Conservation (phyloP, 1,140 invertebrate genomes). For the Theocolax elegans region DNA sequence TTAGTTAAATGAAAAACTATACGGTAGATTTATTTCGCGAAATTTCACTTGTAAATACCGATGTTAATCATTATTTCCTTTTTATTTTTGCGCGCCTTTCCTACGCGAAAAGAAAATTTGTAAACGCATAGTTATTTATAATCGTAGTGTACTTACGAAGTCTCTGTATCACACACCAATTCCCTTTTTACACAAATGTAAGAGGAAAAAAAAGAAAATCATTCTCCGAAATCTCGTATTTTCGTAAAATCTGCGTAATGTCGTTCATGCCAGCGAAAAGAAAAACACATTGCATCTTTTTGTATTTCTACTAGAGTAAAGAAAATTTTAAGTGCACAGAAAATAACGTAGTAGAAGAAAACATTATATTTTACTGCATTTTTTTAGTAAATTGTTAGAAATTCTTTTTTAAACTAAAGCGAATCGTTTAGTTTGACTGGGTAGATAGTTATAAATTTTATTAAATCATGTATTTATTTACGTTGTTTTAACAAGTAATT, state of each 20-base stretch:
- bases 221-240: conserved; percentile 38
- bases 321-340: no score
- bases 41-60: conserved; percentile 24
- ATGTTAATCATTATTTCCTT: conserved; percentile 4
- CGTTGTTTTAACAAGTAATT: no score
- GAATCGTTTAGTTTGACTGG: no score
- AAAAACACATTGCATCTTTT: conserved; percentile 7
- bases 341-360: neutral
- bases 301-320: no score
- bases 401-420: neutral
- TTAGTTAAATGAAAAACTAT: conserved; percentile 4
- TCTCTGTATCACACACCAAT: conserved; percentile 19
- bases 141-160: conserved; percentile 31
- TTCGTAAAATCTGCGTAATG: conserved; percentile 9
- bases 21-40: conserved; percentile 11
- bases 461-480: no score
- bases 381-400: conserved; percentile 10
- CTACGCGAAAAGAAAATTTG: conserved; percentile 6
- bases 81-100: neutral
- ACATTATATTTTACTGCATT: neutral
- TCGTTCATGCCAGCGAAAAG: conserved; percentile 13
- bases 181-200: conserved; percentile 19
- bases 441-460: no score
- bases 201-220: conserved; percentile 27
- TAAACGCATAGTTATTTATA: conserved; percentile 27